Base-by-base conservation (phyloP, 2,888 invertebrate species). In the Cylloceria caligata region DNA sequence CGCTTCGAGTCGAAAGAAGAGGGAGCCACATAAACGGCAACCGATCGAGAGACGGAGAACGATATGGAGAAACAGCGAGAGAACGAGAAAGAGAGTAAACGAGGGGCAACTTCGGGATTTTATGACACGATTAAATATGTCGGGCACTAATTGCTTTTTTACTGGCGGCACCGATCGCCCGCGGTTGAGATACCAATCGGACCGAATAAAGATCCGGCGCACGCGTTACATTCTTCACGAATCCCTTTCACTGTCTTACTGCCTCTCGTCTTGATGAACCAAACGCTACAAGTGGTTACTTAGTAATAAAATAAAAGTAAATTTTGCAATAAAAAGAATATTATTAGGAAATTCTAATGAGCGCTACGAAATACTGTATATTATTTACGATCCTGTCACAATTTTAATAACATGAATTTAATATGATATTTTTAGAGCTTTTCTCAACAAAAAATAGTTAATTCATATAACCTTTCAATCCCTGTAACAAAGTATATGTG, bases 91-190 rank as follows among this genome's bases (percentile, higher is more conserved):
- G 65, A 69, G 75, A 74, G 47, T 9, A 45, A 72, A 71, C 34
- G 52, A 69, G 52, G 64, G 81, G 83, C 65, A 71, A 69, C 67
- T 80, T 67, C 60, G 79, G 85, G 83, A 86, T 86, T 90, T 90
- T 89, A 89, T 89, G 89, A 88, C 86, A 86, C 86, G 87, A 89
- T 89, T 89, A 89, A 90, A 87, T 85, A 87, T 86, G 86, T 86
- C 86, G 77, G 84, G 80, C 83, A 86, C 88, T 90, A 90, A 90
- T 90, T 90, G 87, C 86, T 87, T 89, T 89, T 86, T 84, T 84
- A 83, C 82, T 81, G 80, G 83, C 84, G 78, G 77, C 82, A 83
- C 75, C 81, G 49, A 84, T 85, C 76, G 73, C 57, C 36, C 67
- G 39, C 16, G 34, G 34, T 19, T 11, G 19, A 36, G 75, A 79